phyloP scores from a whole-genome alignment of 2,797 vertebrate genomes.

The Hybognathus amarus region DNA sequence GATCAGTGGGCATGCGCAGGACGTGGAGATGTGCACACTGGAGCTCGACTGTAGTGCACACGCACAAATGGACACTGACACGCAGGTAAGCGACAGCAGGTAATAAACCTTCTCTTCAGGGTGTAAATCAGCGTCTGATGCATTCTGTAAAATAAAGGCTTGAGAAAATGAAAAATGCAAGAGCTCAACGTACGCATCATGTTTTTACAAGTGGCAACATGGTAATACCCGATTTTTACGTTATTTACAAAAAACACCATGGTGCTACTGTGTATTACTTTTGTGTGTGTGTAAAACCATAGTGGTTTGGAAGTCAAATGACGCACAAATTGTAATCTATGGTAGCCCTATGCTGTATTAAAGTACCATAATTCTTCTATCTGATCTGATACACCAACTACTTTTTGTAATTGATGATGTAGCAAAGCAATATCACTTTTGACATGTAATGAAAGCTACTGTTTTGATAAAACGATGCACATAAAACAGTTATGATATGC shows the following conservation, averaged over 20 bases:
- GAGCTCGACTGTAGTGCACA: background rate
- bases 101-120: background rate
- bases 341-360: background rate
- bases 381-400: background rate
- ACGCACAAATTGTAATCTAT: background rate
- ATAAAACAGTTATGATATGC: background rate
- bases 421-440: background rate
- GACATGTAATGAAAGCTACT: background rate
- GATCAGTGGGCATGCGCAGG: slow-evolving; percentile 19
- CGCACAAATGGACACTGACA: slow-evolving; percentile 42
- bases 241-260: background rate
- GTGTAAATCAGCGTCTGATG: background rate
- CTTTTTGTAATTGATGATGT: background rate
- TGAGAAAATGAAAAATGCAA: background rate
- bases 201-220: background rate
- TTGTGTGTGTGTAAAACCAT: no score
- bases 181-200: background rate
- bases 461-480: background rate
- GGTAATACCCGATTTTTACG: no score
- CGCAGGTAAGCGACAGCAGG: slow-evolving; percentile 42
- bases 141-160: background rate
- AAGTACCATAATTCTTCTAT: background rate
- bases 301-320: background rate
- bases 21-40: background rate
- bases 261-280: background rate